Percentiles rank a stretch among this genome's conserved stretches.
phyloP scores from a whole-genome alignment of 2,888 invertebrate species.

The Celastrina argiolus region DNA sequence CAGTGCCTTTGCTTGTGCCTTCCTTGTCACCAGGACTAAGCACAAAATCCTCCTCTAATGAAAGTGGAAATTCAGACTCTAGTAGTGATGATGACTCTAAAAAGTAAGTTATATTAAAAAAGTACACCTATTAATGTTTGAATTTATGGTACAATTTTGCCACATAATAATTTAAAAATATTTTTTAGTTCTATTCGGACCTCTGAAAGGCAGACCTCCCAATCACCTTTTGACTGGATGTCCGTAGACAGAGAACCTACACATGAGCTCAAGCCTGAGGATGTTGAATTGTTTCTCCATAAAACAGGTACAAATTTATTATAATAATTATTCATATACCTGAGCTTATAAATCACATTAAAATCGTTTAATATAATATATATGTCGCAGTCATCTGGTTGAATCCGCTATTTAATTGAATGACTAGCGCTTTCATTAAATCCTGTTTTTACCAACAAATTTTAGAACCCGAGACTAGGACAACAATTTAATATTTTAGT shows the following conservation, averaged over 20 bases:
- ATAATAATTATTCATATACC: no score
- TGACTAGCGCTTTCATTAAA: no score
- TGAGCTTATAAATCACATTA: no score
- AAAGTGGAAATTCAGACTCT: conserved; percentile 65
- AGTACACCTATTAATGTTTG: no score
- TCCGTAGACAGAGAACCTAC: conserved; percentile 54
- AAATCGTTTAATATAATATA: no score
- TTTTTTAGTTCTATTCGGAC: conserved; percentile 43
- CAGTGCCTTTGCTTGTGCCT: conserved; percentile 57
- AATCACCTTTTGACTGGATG: conserved; percentile 62
- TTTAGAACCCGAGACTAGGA: no score
- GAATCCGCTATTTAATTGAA: no score
- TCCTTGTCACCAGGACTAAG: conserved; percentile 61
- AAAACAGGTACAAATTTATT: conserved; percentile 48
- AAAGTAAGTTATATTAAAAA: conserved; percentile 50
- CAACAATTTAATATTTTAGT: no score
- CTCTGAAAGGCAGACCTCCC: conserved; percentile 54
- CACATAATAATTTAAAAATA: no score
- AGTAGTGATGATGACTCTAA: conserved; percentile 73
- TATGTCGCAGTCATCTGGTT: no score
- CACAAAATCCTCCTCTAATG: conserved; percentile 57
- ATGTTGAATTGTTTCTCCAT: conserved; percentile 65
- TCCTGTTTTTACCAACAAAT: no score
- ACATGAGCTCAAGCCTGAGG: conserved; percentile 58
- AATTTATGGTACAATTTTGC: no score